Evolutionary conservation across 2,888 invertebrate species (phyloP).

Genomic region (Drosophila falleni): DNA sequence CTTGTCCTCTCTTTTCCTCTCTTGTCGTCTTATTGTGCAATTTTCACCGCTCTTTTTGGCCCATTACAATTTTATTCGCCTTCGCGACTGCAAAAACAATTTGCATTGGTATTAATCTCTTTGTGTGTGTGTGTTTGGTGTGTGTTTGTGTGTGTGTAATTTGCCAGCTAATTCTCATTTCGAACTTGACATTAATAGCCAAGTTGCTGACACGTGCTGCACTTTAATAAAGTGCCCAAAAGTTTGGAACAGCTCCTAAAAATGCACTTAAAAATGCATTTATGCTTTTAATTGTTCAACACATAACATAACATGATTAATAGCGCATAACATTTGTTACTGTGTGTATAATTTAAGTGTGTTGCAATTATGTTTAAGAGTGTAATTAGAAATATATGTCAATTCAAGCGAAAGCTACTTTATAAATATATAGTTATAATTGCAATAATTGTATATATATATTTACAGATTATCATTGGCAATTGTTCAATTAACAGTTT

Average conservation of each 20-base stretch:
- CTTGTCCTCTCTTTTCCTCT: too few relatives aligned
- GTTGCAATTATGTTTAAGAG: background rate
- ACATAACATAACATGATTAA: constrained; percentile 23
- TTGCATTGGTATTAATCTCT: constrained; percentile 56
- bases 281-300: constrained; percentile 34
- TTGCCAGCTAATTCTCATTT: constrained; percentile 62
- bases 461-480: constrained; percentile 7
- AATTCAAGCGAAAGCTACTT: constrained; percentile 2
- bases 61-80: constrained; percentile 63
- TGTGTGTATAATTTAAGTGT: background rate
- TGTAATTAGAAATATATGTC: background rate
- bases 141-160: constrained; percentile 37
- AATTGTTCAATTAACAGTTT: constrained; percentile 18
- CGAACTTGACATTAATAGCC: constrained; percentile 77
- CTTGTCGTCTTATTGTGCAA: constrained; percentile 42
- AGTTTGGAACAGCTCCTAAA: constrained; percentile 18
- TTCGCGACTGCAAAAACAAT: constrained; percentile 58
- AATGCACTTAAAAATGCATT: constrained; percentile 51
- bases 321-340: constrained; percentile 16
- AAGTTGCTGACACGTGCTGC: constrained; percentile 61
- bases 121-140: constrained; percentile 8
- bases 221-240: constrained; percentile 48
- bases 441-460: background rate
- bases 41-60: constrained; percentile 46
- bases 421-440: background rate